These are phyloP conservation scores for Henricia sp. DNA, from an alignment of 53 echinoderm and acorn worm species.

Conservation along the genomic window DNA sequence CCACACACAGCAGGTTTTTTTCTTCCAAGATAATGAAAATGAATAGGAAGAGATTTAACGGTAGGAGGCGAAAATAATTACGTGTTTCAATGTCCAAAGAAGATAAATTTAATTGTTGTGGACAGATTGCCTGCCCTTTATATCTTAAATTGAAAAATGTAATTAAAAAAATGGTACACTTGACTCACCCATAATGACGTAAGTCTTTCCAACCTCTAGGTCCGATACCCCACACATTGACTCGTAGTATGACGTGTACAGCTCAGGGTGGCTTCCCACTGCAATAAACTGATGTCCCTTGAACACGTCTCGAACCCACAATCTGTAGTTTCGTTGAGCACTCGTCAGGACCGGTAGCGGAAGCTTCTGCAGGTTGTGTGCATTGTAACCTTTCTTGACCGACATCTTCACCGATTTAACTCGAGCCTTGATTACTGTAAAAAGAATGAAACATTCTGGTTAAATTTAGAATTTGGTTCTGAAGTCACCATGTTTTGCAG, in stretches of 20 bases:
- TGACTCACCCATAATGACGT: slow-evolving; percentile 71
- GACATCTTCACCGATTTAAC: slow-evolving; percentile 55
- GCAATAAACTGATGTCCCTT: slow-evolving; percentile 77
- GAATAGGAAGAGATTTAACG: too few relatives aligned
- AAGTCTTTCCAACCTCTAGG: slow-evolving; percentile 63
- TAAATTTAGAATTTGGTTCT: too few relatives aligned
- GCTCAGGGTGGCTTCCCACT: slow-evolving; percentile 50
- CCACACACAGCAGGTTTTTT: too few relatives aligned
- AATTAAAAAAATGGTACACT: background rate
- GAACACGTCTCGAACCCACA: slow-evolving; percentile 67
- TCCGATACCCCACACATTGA: slow-evolving; percentile 80
- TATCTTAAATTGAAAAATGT: too few relatives aligned
- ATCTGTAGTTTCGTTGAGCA: slow-evolving; percentile 68
- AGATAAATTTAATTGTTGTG: too few relatives aligned
- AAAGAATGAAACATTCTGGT: background rate
- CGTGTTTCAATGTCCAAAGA: too few relatives aligned
- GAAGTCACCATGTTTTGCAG: too few relatives aligned
- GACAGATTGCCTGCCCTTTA: too few relatives aligned
- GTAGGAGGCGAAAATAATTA: too few relatives aligned
- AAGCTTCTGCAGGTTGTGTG: slow-evolving; percentile 33
- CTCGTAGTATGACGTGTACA: slow-evolving; percentile 84
- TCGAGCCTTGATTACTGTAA: slow-evolving; percentile 71
- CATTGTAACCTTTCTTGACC: slow-evolving; percentile 47
- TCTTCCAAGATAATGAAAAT: too few relatives aligned
- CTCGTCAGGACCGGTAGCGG: slow-evolving; percentile 58